phyloP scores from a whole-genome alignment of 2,888 invertebrate genomes.

The Melanotus villosus region DNA sequence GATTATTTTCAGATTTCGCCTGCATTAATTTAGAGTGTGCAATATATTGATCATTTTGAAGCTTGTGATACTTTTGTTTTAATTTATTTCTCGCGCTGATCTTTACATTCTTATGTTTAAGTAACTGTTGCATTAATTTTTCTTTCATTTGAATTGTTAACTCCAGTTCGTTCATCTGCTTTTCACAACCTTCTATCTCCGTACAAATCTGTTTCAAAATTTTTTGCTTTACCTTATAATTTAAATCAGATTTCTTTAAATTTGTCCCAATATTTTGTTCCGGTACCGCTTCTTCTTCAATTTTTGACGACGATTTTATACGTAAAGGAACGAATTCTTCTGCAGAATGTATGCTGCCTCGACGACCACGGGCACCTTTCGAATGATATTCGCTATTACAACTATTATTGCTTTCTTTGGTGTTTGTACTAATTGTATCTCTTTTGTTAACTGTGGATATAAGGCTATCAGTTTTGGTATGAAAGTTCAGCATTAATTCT shows the following conservation, averaged over 20 bases:
- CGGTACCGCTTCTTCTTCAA: slow-evolving; percentile 32
- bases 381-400: slow-evolving; percentile 61
- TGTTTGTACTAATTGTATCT: slow-evolving; percentile 37
- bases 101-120: slow-evolving; percentile 73
- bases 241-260: slow-evolving; percentile 27
- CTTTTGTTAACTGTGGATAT: slow-evolving; percentile 68
- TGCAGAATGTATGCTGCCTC: slow-evolving; percentile 66
- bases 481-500: slow-evolving; percentile 80
- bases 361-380: slow-evolving; percentile 64
- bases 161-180: slow-evolving; percentile 80
- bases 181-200: slow-evolving; percentile 78
- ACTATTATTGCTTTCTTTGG: slow-evolving; percentile 61
- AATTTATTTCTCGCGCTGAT: slow-evolving; percentile 70
- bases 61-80: slow-evolving; percentile 75
- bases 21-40: slow-evolving; percentile 72
- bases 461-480: slow-evolving; percentile 78
- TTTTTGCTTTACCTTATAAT: slow-evolving; percentile 60
- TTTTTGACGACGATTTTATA: slow-evolving; percentile 49
- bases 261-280: neutral
- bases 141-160: slow-evolving; percentile 81
- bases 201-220: slow-evolving; percentile 64
- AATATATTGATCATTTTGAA: slow-evolving; percentile 74
- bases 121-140: slow-evolving; percentile 79
- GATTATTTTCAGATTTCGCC: slow-evolving; percentile 67
- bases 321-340: slow-evolving; percentile 59